A percentile compares a stretch with the other conserved stretches of the same genome.
Conservation (phyloP, 2,113 vertebrate species). For the Takifugu bimaculatus region DNA sequence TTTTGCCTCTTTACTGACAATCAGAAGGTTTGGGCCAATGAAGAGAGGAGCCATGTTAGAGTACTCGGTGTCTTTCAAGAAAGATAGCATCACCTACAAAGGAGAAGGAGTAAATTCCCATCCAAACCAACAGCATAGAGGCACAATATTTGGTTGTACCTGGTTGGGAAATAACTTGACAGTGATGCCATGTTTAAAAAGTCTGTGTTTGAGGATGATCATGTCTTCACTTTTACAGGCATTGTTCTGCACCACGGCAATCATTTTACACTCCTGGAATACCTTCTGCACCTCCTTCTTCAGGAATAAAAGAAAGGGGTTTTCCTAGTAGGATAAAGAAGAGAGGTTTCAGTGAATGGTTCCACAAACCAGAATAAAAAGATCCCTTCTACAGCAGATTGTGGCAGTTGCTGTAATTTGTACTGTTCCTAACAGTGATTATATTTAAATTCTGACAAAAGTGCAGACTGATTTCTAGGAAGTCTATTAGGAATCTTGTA, state of each 20-base stretch:
- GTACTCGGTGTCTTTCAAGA: slow-evolving; percentile 75
- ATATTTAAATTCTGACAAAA: no score
- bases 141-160: slow-evolving; percentile 51
- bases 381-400: no score
- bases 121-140: not conserved
- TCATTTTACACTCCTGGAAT: slow-evolving; percentile 81
- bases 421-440: no score
- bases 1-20: slow-evolving; percentile 83
- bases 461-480: no score
- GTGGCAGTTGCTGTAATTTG: no score
- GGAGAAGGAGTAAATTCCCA: not conserved
- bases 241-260: slow-evolving; percentile 84
- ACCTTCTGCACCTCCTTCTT: slow-evolving; percentile 65
- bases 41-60: slow-evolving; percentile 82
- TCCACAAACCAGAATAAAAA: not conserved
- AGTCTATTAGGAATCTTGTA: no score
- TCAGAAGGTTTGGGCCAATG: slow-evolving; percentile 77
- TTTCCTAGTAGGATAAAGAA: slow-evolving; percentile 67
- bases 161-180: slow-evolving; percentile 83
- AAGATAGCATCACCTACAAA: slow-evolving; percentile 76
- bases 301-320: slow-evolving; percentile 58
- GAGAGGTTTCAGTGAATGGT: not conserved
- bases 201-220: slow-evolving; percentile 70
- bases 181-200: slow-evolving; percentile 76
- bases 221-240: slow-evolving; percentile 72